A percentile compares a stretch with the other conserved stretches of the same genome.
These are phyloP conservation scores for Pristionchus mayeri DNA, from an alignment of 2,888 invertebrate genomes.

Conservation along the genomic window DNA sequence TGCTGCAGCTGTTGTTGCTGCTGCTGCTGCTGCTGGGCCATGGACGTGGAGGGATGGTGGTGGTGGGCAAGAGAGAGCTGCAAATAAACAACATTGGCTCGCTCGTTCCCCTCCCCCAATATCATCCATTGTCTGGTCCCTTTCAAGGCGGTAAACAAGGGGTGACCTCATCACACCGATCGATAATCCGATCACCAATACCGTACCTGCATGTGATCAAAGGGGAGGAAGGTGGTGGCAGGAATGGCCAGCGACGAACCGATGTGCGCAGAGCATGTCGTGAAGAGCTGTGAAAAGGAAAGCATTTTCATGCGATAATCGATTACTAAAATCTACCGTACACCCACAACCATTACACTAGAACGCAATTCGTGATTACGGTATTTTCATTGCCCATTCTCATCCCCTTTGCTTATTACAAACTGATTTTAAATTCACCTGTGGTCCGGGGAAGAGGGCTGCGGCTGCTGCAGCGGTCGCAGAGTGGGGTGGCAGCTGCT, in stretches of 20 bases:
- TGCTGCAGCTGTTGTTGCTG: slow-evolving; percentile 26
- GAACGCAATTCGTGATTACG: no score
- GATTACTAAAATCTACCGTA: no score
- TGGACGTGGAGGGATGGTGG: slow-evolving; percentile 3
- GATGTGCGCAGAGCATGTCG: slow-evolving; percentile 7
- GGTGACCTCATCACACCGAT: no score
- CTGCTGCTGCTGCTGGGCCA: slow-evolving; percentile 33
- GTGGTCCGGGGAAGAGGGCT: slow-evolving; percentile 41
- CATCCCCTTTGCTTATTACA: not conserved
- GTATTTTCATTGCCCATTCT: no score
- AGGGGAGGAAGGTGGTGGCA: slow-evolving; percentile 9
- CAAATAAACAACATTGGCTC: not conserved
- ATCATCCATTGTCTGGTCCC: no score
- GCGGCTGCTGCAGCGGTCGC: slow-evolving; percentile 7
- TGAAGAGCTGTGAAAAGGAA: not conserved
- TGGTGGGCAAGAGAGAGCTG: not conserved
- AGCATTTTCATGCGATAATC: no score
- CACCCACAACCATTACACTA: no score
- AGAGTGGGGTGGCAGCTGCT: not conserved
- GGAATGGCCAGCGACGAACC: not conserved
- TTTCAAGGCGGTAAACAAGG: no score
- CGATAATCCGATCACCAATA: no score
- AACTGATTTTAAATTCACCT: not conserved
- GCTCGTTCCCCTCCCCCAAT: not conserved
- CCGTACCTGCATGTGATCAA: slow-evolving; percentile 19